phyloP scores from a whole-genome alignment of 2,797 vertebrate genomes.

The Coranthus polyacanthus region DNA sequence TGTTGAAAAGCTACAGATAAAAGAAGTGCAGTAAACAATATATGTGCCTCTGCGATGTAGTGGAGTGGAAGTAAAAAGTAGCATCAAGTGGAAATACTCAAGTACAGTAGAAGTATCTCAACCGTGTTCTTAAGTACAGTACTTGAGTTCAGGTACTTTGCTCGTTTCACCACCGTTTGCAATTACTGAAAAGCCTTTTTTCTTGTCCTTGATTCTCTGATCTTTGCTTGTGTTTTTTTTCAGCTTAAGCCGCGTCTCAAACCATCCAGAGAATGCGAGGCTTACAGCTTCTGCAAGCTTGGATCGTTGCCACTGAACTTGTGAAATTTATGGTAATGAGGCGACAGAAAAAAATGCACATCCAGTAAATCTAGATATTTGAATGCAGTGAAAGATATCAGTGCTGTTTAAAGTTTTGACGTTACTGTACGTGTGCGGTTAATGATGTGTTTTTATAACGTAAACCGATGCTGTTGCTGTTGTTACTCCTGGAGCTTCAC shows the following conservation, averaged over 20 bases:
- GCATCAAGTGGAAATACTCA: no score
- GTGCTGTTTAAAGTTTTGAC: constrained; percentile 4
- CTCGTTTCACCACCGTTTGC: not conserved
- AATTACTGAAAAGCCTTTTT: not conserved
- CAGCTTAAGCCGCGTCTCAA: constrained; percentile 60
- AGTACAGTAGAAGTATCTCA: no score
- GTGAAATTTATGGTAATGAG: constrained; percentile 3
- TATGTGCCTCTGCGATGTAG: no score
- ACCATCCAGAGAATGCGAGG: not conserved
- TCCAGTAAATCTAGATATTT: constrained; percentile 24
- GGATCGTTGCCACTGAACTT: not conserved
- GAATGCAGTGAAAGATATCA: constrained; percentile 4
- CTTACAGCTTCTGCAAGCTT: constrained; percentile 13
- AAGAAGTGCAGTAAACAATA: no score
- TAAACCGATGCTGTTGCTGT: constrained; percentile 3
- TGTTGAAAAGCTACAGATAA: no score
- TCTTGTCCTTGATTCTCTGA: constrained; percentile 10
- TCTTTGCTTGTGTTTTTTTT: constrained; percentile 9
- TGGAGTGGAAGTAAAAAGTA: no score
- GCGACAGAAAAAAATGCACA: constrained; percentile 16
- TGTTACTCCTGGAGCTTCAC: constrained; percentile 23
- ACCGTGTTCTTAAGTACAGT: no score
- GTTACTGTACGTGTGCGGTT: constrained; percentile 9
- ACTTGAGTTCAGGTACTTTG: no score
- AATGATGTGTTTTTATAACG: constrained; percentile 49